A percentile compares a stretch with the other conserved stretches of the same genome.
Evolutionary conservation across 2,888 invertebrate species (phyloP).

Genomic region (Pterostichus madidus): DNA sequence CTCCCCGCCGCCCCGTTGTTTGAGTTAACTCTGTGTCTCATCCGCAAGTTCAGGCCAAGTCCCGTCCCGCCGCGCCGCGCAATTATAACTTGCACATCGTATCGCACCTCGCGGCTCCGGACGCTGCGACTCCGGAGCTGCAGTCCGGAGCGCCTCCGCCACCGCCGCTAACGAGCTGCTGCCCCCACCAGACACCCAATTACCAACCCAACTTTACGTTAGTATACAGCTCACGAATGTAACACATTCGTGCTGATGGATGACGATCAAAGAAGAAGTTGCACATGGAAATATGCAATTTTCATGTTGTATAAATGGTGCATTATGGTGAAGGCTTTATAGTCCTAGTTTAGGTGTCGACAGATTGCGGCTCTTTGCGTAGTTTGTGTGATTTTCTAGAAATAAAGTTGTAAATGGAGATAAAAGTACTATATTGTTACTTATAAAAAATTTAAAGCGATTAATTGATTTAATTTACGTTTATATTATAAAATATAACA

Average conservation of each 20-base stretch:
- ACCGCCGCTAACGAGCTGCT: slow-evolving; percentile 31
- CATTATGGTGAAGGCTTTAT: no score
- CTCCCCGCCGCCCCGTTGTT: slow-evolving; percentile 15
- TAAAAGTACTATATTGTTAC: no score
- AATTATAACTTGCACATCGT: slow-evolving; percentile 52
- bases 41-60: slow-evolving; percentile 38
- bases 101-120: slow-evolving; percentile 9
- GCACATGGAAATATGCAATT: no score
- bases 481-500: no score
- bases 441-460: no score
- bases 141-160: background rate
- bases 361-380: no score
- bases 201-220: background rate
- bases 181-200: slow-evolving; percentile 5
- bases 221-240: background rate
- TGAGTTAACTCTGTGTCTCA: slow-evolving; percentile 40
- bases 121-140: background rate
- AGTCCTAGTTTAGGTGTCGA: no score
- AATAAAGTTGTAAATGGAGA: no score
- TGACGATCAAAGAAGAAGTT: background rate
- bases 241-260: background rate
- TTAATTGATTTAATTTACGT: no score
- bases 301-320: no score
- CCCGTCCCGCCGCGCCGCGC: slow-evolving; percentile 31
- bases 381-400: no score